A percentile compares a stretch with the other conserved stretches of the same genome.
Conservation (phyloP, 35 echinoderm and acorn worm species). For the Diadema setosum region DNA sequence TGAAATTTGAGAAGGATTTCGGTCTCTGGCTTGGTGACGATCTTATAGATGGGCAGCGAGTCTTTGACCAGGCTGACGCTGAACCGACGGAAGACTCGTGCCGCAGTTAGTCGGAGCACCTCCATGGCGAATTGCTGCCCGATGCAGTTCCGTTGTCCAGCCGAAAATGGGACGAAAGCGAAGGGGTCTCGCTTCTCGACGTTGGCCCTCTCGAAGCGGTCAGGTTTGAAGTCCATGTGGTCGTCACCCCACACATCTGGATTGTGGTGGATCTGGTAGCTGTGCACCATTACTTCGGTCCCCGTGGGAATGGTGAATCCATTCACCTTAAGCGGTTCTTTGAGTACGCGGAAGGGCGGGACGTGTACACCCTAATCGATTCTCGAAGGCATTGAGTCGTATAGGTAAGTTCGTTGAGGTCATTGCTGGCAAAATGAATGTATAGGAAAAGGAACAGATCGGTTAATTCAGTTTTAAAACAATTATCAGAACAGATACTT, state of each 20-base stretch:
- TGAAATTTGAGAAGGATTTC: neutral
- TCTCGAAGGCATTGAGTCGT: slow-evolving; percentile 46
- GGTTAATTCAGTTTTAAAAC: too few relatives aligned
- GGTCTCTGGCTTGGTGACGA: neutral
- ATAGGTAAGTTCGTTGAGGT: neutral
- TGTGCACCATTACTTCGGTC: neutral
- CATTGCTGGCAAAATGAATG: slow-evolving; percentile 35
- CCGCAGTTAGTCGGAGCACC: neutral
- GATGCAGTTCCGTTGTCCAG: slow-evolving; percentile 11
- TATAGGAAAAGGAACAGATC: too few relatives aligned
- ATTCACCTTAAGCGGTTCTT: neutral
- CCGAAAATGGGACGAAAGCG: slow-evolving; percentile 1
- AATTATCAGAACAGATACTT: too few relatives aligned
- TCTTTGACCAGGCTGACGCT: neutral
- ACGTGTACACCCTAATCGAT: slow-evolving; percentile 36
- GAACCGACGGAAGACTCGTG: neutral
- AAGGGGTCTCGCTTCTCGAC: neutral
- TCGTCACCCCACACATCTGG: slow-evolving; percentile 42
- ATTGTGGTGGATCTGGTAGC: slow-evolving; percentile 50
- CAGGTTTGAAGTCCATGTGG: slow-evolving; percentile 25
- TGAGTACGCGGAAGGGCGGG: neutral
- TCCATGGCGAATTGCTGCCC: slow-evolving; percentile 37
- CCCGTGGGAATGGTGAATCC: slow-evolving; percentile 14
- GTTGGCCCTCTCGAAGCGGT: neutral
- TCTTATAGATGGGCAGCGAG: neutral